Base-by-base conservation (phyloP, 2,113 vertebrate genomes). In the Agapornis roseicollis region DNA sequence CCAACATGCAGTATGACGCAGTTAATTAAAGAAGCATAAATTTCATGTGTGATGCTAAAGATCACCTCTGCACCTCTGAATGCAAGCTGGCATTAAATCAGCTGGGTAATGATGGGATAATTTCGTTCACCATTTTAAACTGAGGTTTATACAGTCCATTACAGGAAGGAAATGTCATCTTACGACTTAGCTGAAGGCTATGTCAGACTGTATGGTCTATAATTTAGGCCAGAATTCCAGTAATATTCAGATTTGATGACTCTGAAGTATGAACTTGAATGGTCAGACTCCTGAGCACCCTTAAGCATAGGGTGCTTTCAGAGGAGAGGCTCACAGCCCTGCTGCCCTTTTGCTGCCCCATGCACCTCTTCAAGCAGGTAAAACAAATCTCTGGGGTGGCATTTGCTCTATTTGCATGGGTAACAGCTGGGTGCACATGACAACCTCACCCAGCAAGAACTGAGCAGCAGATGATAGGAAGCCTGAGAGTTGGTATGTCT, bases 21-120 rank as follows among this genome's bases (percentile, higher is more conserved):
- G 85, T 88, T 88, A 88, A 94, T 96, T 91, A 95, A 91, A 93
- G 93, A 92, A 94, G 81, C 79, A 89, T 87, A 86, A 92, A 93
- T 74, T 86, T 89, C 53, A 73, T 12, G 24, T 74, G 69, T 47
- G 22, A 85, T 78, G 79, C 58, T 94, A 70, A 93, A 91, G 85
- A 90, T 92, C 90, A 94, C 56, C 70, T 91, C 91, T 66, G 76
- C 4, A 29, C 46, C 76, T 90, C 82, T 60, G 35, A 94, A 94
- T 76, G 73, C 68, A 56, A 63, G 19, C 39, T 73, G 66, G 63
- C 84, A 93, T 81, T 96, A 92, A 70, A 85, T 86, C 55, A 89
- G 61, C 24, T 28, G 66, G 42, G 76, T 89, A 95, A 95, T 76
- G 56, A 92, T 10, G 37, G 85, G 65, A 88, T 89, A 73, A 85